Evolutionary conservation across 1,140 invertebrate species (phyloP), one percentile per base, ranked within the genome.

Genomic region (Sinella curviseta): DNA sequence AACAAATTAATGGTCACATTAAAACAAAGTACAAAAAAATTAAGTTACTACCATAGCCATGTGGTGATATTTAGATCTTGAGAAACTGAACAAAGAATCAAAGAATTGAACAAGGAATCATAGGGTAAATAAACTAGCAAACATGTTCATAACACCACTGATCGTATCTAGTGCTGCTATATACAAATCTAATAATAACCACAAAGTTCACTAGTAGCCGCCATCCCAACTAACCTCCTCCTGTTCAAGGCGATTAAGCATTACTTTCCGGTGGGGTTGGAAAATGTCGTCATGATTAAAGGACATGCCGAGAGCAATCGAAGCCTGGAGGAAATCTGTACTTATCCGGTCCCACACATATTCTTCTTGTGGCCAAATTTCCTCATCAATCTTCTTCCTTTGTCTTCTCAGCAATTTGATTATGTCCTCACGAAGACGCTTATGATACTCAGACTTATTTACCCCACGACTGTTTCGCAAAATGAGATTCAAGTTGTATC

Each of bases 401-500:
- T 77, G 28, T 48, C 48, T 76, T 65, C 67, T 77, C n/a, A 83
- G 55, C 4, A 83, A 54, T 14, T 24, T 26, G n/a, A 83, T 20
- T 31, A 83, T 57, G 48, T 79, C 67, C 14, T 76, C n/a, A 14
- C 57, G 26, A 0, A 82, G 26, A 12, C n/a, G 24, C 35, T 57
- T 78, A 35, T 84, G 81, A 8, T 48, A 67, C 1, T 60, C 28
- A 12, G 67, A 20, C 28, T 60, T 65, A 30, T 82, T 81, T 3
- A 54, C 76, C 24, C 33, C 74, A 60, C 35, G 24, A 35, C 77
- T 55, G 12, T 79, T 17, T 1, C 75, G 35, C 1, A 85, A 34
- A 89, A 87, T 84, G 87, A 87, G 75, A 87, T 91, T 91, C 87
- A 91, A 91, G 67, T 86, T 85, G 81, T 89, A 89, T 1, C 91